These are phyloP conservation scores for Gavia stellata DNA, from an alignment of 2,113 vertebrate species.

Conservation along the genomic window DNA sequence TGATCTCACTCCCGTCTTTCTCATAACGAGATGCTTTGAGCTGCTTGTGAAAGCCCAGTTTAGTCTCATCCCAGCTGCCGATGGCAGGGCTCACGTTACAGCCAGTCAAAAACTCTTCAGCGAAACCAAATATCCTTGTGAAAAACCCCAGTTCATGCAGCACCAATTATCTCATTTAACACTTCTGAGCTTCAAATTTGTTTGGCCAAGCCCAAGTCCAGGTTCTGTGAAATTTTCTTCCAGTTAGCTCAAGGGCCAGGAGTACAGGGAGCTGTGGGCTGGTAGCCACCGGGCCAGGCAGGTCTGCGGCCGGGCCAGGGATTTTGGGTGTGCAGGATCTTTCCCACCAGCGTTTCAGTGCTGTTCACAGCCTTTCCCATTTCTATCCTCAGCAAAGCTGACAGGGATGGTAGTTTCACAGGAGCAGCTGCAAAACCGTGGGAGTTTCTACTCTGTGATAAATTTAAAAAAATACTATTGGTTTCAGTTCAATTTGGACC, in stretches of 20 bases:
- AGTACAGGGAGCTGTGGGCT: background rate
- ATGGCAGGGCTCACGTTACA: accelerated
- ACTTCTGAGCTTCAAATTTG: background rate
- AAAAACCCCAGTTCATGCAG: background rate
- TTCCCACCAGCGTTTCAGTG: background rate
- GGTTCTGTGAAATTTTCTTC: background rate
- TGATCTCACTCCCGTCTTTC: background rate
- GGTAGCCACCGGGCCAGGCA: background rate
- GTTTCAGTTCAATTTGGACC: slow-evolving; percentile 5
- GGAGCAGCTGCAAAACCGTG: slow-evolving; percentile 7
- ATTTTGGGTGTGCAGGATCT: background rate
- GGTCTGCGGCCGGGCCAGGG: background rate
- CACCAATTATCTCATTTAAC: background rate
- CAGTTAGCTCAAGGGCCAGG: background rate
- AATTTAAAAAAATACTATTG: background rate
- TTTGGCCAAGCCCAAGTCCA: background rate
- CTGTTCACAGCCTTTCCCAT: background rate
- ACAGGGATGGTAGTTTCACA: accelerated
- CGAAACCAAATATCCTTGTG: background rate
- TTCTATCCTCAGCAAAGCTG: background rate
- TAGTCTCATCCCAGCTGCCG: background rate
- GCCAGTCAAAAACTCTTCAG: background rate
- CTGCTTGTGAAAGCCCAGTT: background rate
- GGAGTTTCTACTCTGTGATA: slow-evolving; percentile 1
- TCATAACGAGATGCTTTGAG: background rate